Conservation (phyloP, 2,888 invertebrate species). For the Alloplasta piceator region DNA sequence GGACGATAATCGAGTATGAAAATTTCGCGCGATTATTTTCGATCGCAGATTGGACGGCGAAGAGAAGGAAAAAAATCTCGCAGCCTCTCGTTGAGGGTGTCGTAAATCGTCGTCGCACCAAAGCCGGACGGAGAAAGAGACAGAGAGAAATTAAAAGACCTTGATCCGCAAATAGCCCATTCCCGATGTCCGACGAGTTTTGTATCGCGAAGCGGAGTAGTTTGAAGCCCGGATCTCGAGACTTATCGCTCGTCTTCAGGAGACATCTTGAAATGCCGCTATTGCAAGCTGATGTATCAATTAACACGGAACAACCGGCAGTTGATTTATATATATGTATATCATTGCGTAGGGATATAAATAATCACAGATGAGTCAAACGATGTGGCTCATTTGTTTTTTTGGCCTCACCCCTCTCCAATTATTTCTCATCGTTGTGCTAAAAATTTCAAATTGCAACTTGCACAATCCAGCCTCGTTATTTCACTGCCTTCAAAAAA, state of each 20-base stretch:
- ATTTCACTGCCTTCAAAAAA: too few relatives aligned
- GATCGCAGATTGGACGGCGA: too few relatives aligned
- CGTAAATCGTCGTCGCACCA: slow-evolving; percentile 58
- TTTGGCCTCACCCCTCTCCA: too few relatives aligned
- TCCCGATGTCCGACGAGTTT: slow-evolving; percentile 18
- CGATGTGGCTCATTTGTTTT: too few relatives aligned
- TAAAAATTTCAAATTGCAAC: too few relatives aligned
- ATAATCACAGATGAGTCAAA: too few relatives aligned
- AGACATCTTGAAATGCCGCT: slow-evolving; percentile 50
- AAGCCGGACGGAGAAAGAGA: slow-evolving; percentile 37
- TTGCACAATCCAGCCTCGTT: too few relatives aligned
- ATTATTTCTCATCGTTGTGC: too few relatives aligned
- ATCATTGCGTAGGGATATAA: too few relatives aligned
- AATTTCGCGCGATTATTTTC: too few relatives aligned
- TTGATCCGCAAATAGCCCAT: slow-evolving; percentile 68
- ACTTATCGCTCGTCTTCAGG: slow-evolving; percentile 6
- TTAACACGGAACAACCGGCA: slow-evolving; percentile 35
- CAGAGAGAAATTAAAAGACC: slow-evolving; percentile 49
- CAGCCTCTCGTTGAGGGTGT: slow-evolving; percentile 45
- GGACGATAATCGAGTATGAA: too few relatives aligned
- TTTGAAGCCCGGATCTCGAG: slow-evolving; percentile 1
- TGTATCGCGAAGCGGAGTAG: slow-evolving; percentile 22
- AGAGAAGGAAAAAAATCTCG: slow-evolving; percentile 26
- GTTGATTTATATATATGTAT: not conserved
- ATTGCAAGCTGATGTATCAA: slow-evolving; percentile 55